Conservation (phyloP, 2,888 invertebrate genomes). For the Amaurobius ferox region DNA sequence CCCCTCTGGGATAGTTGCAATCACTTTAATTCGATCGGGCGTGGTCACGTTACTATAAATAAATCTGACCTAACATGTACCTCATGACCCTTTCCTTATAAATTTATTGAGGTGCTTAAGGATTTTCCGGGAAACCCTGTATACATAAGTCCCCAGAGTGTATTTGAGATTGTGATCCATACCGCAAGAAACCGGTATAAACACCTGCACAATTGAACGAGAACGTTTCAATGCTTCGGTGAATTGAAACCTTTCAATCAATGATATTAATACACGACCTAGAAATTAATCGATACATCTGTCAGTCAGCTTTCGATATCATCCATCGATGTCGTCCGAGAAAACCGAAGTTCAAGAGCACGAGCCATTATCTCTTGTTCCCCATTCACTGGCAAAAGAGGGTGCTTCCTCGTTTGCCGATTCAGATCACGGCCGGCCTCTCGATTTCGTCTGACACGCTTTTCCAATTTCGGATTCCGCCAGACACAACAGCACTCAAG, state of each 20-base stretch:
- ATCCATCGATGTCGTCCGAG: background rate
- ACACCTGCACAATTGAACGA: too few relatives aligned
- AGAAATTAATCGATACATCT: conserved; percentile 1
- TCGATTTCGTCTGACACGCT: conserved; percentile 7
- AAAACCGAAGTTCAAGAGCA: background rate
- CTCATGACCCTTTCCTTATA: too few relatives aligned
- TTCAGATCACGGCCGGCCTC: background rate
- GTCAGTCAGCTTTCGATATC: background rate
- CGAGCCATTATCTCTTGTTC: background rate
- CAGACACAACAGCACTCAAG: background rate
- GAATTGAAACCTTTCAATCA: background rate
- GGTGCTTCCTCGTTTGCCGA: background rate
- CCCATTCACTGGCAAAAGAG: background rate
- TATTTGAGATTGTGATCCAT: too few relatives aligned
- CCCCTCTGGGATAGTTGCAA: too few relatives aligned
- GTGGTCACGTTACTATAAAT: too few relatives aligned
- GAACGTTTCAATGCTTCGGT: too few relatives aligned
- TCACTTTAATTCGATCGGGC: too few relatives aligned
- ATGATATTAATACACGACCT: background rate
- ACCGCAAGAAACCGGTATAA: too few relatives aligned
- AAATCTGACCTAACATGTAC: too few relatives aligned
- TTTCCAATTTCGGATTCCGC: background rate
- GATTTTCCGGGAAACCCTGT: too few relatives aligned
- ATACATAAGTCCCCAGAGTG: too few relatives aligned
- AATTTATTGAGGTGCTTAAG: too few relatives aligned